Evolutionary conservation across 2,888 invertebrate species (phyloP).

Genomic region (Sarcophaga carnaria): DNA sequence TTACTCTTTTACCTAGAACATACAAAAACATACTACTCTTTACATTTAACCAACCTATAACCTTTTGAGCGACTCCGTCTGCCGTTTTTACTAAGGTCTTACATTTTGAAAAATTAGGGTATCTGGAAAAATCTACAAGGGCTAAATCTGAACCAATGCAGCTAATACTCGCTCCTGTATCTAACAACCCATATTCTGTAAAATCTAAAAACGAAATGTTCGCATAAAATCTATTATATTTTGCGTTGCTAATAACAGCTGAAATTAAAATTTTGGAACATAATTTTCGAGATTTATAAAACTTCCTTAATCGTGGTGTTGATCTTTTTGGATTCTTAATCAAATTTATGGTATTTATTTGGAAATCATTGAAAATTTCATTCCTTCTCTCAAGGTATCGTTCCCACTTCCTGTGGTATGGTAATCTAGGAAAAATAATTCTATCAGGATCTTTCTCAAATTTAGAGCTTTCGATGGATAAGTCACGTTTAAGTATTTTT

Average conservation of each 20-base stretch:
- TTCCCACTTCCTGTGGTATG: conserved; percentile 8
- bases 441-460: too few species aligned
- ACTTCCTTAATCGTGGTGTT: background rate
- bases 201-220: conserved; percentile 19
- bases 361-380: conserved; percentile 4
- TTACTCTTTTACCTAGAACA: too few species aligned
- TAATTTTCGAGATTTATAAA: background rate
- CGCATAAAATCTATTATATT: background rate
- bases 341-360: background rate
- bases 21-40: too few species aligned
- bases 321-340: background rate
- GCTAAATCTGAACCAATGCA: conserved; percentile 28
- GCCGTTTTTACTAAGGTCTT: conserved; percentile 13
- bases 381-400: background rate
- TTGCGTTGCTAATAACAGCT: background rate
- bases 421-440: background rate
- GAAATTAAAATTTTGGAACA: conserved; percentile 10
- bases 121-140: conserved; percentile 11
- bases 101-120: conserved; percentile 3
- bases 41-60: conserved; percentile 21
- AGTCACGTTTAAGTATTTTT: too few species aligned
- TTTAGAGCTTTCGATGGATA: too few species aligned
- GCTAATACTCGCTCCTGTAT: background rate
- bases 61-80: conserved; percentile 23
- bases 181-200: conserved; percentile 18